Percentiles rank a stretch among this genome's conserved stretches.
These are phyloP conservation scores for Corythornis cristatus DNA, from an alignment of 2,113 vertebrate species.

Conservation along the genomic window DNA sequence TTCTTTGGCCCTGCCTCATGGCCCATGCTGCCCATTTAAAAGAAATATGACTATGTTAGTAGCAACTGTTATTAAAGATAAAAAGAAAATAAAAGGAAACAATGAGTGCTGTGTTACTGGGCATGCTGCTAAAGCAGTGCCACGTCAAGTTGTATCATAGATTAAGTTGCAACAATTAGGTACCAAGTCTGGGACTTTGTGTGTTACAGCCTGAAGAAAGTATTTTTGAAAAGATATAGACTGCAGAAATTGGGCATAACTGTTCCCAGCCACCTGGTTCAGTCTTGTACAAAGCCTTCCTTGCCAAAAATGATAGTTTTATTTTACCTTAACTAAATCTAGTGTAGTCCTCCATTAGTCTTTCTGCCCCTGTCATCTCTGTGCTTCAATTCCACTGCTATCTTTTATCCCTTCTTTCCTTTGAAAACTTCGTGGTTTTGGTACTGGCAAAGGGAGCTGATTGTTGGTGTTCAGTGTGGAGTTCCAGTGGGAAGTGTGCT, in stretches of 20 bases:
- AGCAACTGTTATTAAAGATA: not conserved
- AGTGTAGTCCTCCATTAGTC: not conserved
- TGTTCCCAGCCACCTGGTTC: conserved; percentile 5
- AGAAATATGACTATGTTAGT: not conserved
- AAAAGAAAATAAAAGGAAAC: not conserved
- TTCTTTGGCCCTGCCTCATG: not conserved
- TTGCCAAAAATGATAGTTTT: not conserved
- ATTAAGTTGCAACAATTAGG: not conserved
- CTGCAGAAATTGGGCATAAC: not conserved
- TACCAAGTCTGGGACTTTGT: not conserved
- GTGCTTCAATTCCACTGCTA: not conserved
- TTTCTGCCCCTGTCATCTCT: not conserved
- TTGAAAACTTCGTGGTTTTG: not conserved
- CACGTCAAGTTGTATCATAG: not conserved
- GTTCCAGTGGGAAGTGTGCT: not conserved
- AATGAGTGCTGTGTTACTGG: not conserved
- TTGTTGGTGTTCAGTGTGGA: not conserved
- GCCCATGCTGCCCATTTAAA: not conserved
- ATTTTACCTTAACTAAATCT: not conserved
- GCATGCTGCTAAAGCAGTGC: not conserved
- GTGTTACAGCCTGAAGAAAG: not conserved
- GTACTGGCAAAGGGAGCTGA: not conserved
- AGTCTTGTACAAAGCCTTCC: not conserved
- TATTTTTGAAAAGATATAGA: not conserved
- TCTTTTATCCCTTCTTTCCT: not conserved